Evolutionary conservation across 1,140 invertebrate genomes (phyloP), one percentile per base, ranked within the genome.

Genomic region (Holotrichia oblita): DNA sequence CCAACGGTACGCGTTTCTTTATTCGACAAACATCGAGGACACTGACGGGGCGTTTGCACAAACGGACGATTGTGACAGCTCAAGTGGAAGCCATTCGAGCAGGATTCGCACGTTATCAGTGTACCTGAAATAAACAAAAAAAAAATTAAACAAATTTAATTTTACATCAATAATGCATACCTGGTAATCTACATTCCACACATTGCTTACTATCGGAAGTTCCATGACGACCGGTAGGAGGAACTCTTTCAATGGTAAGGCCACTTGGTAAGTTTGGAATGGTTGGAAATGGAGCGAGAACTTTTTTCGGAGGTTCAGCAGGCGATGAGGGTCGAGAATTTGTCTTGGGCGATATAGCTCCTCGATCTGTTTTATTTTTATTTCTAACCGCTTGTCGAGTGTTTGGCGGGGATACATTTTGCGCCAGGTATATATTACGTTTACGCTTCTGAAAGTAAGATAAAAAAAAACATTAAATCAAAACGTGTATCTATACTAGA

Each of bases 81-180:
- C 6, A 89, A 83, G 79, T 90, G 90, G 83, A 89, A 90, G 78
- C 86, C 88, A 27, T 86, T 85, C 41, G 86, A 82, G 81, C 90
- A 90, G 79, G 82, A 85, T 79, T 89, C 88, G 79, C 90, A 90
- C 17, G 86, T 81, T 27, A 87, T 83, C 69, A 90, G 81, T 42
- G 85, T 86, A 80, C 88, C 89, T 85, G 79, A 78, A 85, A 87
- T 17, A 1, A 73, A 59, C 40, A 48, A 9, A 73, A 24, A 44
- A n/a, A 64, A n/a, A 6, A 27, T 40, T n/a, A 44, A 61, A 22
- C 22, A 75, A 34, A 42, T 73, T 12, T 7, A 78, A 17, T 27
- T 61, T 40, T n/a, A 72, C 69, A 75, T 6, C 20, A 81, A 73
- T 78, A 76, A 77, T 17, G 24, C n/a, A 77, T 81, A 88, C 88